Base-by-base conservation (phyloP, 2,113 vertebrate genomes). In the Tyrannus savana region DNA sequence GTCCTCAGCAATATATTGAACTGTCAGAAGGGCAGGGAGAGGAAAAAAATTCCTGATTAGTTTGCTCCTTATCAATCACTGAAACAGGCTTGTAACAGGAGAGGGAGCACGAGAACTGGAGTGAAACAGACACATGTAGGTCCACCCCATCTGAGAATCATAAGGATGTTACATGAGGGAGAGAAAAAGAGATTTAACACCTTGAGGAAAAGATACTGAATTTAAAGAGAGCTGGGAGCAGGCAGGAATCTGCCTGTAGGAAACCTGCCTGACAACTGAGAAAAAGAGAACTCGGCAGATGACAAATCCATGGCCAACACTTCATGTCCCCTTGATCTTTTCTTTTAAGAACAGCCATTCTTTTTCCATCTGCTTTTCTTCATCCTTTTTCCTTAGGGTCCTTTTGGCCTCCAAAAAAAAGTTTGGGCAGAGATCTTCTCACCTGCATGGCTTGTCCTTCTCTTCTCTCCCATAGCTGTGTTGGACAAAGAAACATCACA, bases 161-260 rank as follows among this genome's bases (percentile, higher is more conserved):
- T 39, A 69, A 75, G 30, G 31, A 14, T 64, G 64, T 68, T 41
- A 72, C 8, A 62, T 12, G 47, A 92, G 19, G 21, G 52, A 86
- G 8, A 16, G 30, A 72, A 67, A 66, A 83, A 44, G 35, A 86
- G 28, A 66, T 7, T 67, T 69, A 77, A 74, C 27, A 93, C 4
- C 60, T 77, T 33, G 28, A 91, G 35, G 37, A 82, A 87, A 92
- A 91, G 37, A 75, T 37, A 64, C 13, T 8, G 19, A n/a, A 35
- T 80, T 86, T 83, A 60, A 75, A 63, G 63, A 66, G 35, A 91
- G 23, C 21, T 81, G 56, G 80, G 56, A 95, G 33, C 35, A 92
- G 76, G 28, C 27, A 88, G 35, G 30, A 95, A 86, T 58, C 37
- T 89, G 49, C 27, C 37, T 0, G 0, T 52, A 63, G 60, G 60